phyloP scores from a whole-genome alignment of 2,797 vertebrate species.

The Bradypus variegatus region DNA sequence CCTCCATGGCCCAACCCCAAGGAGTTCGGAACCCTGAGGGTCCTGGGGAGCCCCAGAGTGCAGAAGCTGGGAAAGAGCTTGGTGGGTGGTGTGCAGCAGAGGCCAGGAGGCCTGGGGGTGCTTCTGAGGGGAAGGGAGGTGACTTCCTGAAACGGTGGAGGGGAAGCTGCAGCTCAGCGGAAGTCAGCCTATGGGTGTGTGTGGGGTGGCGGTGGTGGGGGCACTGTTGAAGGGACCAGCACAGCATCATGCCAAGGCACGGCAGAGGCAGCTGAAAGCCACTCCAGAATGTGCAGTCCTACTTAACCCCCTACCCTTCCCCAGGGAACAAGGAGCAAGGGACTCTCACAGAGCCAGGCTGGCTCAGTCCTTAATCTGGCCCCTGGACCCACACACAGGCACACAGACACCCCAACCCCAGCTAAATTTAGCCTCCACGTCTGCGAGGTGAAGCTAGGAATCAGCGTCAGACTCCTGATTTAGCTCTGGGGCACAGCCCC shows the following conservation, averaged over 20 bases:
- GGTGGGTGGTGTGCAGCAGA: constrained; percentile 31
- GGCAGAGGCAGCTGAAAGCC: background rate
- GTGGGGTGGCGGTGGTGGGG: background rate
- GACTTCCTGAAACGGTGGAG: constrained; percentile 72
- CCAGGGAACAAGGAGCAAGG: background rate
- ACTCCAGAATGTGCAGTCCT: background rate
- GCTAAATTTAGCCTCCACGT: constrained; percentile 58
- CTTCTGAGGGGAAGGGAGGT: constrained; percentile 68
- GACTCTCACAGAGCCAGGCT: background rate
- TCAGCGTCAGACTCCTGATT: constrained; percentile 55
- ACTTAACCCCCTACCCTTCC: background rate
- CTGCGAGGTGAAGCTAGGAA: constrained; percentile 39
- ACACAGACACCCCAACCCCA: background rate
- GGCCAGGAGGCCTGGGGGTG: background rate
- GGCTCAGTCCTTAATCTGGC: background rate
- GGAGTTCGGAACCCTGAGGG: constrained; percentile 21
- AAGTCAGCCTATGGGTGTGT: constrained; percentile 51
- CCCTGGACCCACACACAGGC: background rate
- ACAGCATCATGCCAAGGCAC: background rate
- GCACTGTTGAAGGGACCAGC: background rate
- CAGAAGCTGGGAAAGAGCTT: constrained; percentile 30
- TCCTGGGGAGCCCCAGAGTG: constrained; percentile 33
- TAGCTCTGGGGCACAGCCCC: constrained; percentile 36
- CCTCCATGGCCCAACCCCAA: constrained; percentile 56
- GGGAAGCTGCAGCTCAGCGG: constrained; percentile 59